phyloP scores from a whole-genome alignment of 1,140 invertebrate species.

The Temnothorax longispinosus region DNA sequence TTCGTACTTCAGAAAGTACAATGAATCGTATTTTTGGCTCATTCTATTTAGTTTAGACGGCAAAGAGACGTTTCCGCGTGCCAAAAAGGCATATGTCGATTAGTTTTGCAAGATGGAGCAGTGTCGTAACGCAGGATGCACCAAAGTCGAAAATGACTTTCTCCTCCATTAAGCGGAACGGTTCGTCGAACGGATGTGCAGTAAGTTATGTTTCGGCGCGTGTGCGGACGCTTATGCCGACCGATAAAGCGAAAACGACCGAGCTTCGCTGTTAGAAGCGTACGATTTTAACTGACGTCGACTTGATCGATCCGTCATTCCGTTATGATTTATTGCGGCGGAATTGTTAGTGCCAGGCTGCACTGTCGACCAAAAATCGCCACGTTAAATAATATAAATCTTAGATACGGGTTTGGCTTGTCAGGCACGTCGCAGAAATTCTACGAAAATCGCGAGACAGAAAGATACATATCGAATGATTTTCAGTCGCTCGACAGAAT shows the following conservation, averaged over 20 bases:
- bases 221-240: not conserved
- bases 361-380: not conserved
- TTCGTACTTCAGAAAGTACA: not conserved
- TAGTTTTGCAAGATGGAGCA: conserved; percentile 18
- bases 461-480: not conserved
- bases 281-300: conserved; percentile 20
- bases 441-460: not conserved
- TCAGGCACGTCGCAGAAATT: not conserved
- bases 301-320: conserved; percentile 1
- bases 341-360: not conserved
- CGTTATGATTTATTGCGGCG: conserved; percentile 27
- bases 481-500: not conserved
- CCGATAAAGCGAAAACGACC: conserved; percentile 27
- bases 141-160: conserved; percentile 55
- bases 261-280: not conserved
- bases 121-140: conserved; percentile 17
- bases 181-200: conserved; percentile 19
- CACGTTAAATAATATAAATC: not conserved
- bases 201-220: conserved; percentile 32
- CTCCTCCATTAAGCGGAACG: conserved; percentile 53
- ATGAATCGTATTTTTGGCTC: not conserved
- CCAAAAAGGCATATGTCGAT: conserved; percentile 18
- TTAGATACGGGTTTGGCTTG: not conserved
- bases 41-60: not conserved
- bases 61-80: not conserved